phyloP scores from a whole-genome alignment of 2,797 vertebrate genomes.

The Cebuella pygmaea region DNA sequence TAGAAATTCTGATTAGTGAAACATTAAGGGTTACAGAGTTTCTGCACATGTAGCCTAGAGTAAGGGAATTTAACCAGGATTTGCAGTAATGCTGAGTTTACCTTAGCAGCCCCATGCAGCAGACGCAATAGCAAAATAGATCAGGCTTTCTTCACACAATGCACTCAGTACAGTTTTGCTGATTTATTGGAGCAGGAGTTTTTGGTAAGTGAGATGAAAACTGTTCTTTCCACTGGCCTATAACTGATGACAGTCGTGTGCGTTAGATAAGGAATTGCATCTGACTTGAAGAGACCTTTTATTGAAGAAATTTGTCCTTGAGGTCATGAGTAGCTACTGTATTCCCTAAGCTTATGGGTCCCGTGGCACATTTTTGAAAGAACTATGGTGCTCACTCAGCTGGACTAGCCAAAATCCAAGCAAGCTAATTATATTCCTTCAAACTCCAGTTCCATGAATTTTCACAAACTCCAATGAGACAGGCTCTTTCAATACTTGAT shows the following conservation, averaged over 20 bases:
- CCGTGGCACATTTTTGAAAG: neutral
- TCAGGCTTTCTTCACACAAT: neutral
- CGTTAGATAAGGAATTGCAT: neutral
- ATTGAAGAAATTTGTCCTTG: neutral
- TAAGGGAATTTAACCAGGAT: neutral
- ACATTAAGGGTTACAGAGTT: constrained; percentile 9
- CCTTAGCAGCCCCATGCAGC: too few relatives aligned
- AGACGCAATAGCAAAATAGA: neutral
- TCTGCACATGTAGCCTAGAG: neutral
- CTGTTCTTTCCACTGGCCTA: neutral
- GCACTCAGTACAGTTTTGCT: neutral
- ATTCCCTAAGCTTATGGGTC: neutral
- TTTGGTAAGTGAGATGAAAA: constrained; percentile 33
- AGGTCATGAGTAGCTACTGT: neutral
- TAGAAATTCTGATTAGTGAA: neutral
- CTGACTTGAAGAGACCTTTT: neutral
- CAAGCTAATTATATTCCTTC: constrained; percentile 31
- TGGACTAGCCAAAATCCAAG: neutral
- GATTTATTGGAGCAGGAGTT: neutral
- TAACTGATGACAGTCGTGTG: neutral
- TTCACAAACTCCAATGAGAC: neutral
- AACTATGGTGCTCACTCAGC: neutral
- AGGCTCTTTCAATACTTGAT: neutral
- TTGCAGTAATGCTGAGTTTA: neutral
- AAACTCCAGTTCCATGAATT: constrained; percentile 35